Evolutionary conservation across 2,888 invertebrate species (phyloP).

Genomic region (Holacanthella duospinosa): DNA sequence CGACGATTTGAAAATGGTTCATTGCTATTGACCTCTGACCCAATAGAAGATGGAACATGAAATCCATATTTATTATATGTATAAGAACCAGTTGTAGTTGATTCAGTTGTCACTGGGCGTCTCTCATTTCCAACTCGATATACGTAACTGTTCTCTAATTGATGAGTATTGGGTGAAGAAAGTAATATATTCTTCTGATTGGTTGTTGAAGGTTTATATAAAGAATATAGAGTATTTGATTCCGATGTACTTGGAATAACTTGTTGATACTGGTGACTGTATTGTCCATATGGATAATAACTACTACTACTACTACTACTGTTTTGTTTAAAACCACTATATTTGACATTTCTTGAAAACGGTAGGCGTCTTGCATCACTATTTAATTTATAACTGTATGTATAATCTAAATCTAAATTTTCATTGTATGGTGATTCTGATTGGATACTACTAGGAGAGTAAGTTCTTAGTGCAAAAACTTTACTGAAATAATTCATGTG

Average conservation of each 20-base stretch:
- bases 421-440: slow-evolving; percentile 11
- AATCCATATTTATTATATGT: slow-evolving; percentile 5
- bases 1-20: neutral
- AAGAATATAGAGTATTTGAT: neutral
- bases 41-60: neutral
- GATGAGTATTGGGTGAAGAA: neutral
- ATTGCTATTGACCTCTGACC: neutral
- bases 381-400: slow-evolving; percentile 35
- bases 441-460: no score
- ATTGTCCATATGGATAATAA: neutral
- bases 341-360: slow-evolving; percentile 18
- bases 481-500: no score
- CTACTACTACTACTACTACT: slow-evolving; percentile 14
- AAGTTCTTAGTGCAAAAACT: no score
- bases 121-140: neutral
- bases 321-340: slow-evolving; percentile 13
- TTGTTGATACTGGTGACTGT: slow-evolving; percentile 14
- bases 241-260: slow-evolving; percentile 1
- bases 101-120: slow-evolving; percentile 1
- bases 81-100: slow-evolving; percentile 8
- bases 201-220: neutral
- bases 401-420: slow-evolving; percentile 29
- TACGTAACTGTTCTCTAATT: no score
- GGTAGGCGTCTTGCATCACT: slow-evolving; percentile 27
- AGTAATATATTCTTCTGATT: neutral